These are phyloP conservation scores for Vollenhovia emeryi DNA, from an alignment of 1,140 invertebrate species.

Conservation along the genomic window DNA sequence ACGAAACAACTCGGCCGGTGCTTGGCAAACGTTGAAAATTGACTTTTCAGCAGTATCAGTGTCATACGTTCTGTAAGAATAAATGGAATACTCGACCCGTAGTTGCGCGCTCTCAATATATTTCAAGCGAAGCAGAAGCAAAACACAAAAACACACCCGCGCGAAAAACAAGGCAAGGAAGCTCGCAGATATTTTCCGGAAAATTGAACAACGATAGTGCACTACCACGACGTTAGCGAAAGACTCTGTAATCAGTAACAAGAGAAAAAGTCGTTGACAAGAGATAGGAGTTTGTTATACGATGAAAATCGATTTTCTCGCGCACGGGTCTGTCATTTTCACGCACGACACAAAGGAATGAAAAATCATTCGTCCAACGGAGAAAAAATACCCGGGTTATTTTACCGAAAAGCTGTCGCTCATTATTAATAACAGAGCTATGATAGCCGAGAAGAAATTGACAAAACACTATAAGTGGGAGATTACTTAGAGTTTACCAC, in stretches of 20 bases:
- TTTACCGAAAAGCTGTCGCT: conserved; percentile 16
- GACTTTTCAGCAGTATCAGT: conserved; percentile 51
- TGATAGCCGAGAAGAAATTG: neutral
- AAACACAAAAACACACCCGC: conserved; percentile 50
- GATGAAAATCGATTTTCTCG: conserved; percentile 53
- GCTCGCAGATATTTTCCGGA: conserved; percentile 55
- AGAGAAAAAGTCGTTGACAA: conserved; percentile 47
- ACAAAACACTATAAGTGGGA: conserved; percentile 28
- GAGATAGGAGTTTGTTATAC: conserved; percentile 33
- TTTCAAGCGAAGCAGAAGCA: conserved; percentile 34
- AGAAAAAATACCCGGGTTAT: neutral
- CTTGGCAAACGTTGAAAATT: conserved; percentile 50
- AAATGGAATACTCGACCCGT: conserved; percentile 45
- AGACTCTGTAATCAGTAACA: conserved; percentile 50
- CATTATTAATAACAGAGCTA: neutral
- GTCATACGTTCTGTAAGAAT: conserved; percentile 44
- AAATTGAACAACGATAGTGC: conserved; percentile 52
- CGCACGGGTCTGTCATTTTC: conserved; percentile 37
- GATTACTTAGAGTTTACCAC: neutral
- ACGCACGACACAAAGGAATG: conserved; percentile 6
- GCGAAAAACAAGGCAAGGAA: conserved; percentile 50
- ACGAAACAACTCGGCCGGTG: neutral
- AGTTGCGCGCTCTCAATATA: conserved; percentile 42
- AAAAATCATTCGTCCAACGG: neutral
- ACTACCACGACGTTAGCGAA: conserved; percentile 33